Conservation (phyloP, 2,888 invertebrate species). For the Apodemia zela region DNA sequence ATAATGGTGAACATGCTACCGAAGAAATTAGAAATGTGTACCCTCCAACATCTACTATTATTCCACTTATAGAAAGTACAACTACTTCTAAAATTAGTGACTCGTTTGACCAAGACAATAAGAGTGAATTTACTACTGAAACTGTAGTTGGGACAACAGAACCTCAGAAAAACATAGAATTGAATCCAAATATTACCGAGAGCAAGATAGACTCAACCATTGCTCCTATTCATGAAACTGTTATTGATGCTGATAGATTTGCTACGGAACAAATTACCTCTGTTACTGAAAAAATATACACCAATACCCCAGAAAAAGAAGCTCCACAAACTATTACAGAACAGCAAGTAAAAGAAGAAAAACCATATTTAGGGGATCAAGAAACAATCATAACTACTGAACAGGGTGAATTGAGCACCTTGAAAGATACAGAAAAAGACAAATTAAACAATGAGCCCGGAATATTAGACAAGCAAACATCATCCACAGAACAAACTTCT, state of each 20-base stretch:
- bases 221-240: neutral
- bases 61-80: neutral
- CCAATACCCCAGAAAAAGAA: slow-evolving; percentile 16
- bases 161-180: neutral
- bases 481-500: neutral
- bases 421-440: neutral
- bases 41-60: neutral
- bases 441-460: neutral
- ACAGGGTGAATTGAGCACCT: neutral
- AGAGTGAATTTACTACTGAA: neutral
- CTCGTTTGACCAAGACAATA: neutral
- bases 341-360: neutral
- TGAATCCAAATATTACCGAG: neutral
- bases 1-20: neutral
- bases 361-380: neutral
- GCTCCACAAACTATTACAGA: slow-evolving; percentile 5
- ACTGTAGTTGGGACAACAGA: neutral
- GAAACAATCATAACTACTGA: neutral
- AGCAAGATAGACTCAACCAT: neutral
- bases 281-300: slow-evolving; percentile 16
- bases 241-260: neutral
- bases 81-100: neutral
- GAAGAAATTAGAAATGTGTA: neutral
- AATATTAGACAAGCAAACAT: neutral
- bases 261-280: neutral